Base-by-base conservation (phyloP, 1,140 invertebrate genomes). In the Protaetia brevitarsis region DNA sequence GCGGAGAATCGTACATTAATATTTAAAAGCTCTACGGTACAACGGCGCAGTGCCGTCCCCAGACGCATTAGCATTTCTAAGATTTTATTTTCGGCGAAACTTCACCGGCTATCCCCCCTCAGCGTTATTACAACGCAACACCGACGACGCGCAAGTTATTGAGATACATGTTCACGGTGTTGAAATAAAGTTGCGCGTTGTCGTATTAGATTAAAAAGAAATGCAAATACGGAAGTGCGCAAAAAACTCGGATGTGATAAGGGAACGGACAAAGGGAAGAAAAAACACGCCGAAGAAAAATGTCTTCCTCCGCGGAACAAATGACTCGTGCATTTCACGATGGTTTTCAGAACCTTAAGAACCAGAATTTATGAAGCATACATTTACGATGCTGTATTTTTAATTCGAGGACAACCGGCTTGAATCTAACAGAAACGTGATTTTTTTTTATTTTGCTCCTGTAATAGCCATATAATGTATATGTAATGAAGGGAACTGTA, bases 141-240 rank as follows among this genome's bases (percentile, higher is more conserved):
- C 21, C 41, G 41, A 2, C 5, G 19, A 23, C 41, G 19, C 19
- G 21, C 19, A 23, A 23, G 19, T 51, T 51, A 51, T 51, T 51
- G 26, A 51, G 41, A 51, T 51, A 51, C 41, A 51, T 51, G 41
- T 51, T 51, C 26, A 16, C 41, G 13, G 16, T 51, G 41, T 23
- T 16, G 41, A 19, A 51, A 51, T 51, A 51, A 51, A 51, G 41
- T 51, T 10, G 16, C 41, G 41, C 41, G 26, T 51, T 51, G 41
- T n/a, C n/a, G n/a, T 51, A 23, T 19, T 51, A 51, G 41, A 51
- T 51, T 51, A 51, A 51, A 51, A 51, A 51, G 41, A 51, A 51
- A 51, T 51, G 41, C 19, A 51, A 51, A 51, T 51, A 23, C 41
- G 41, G 41, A 51, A 51, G 41, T 23, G 11, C 41, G 41, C n/a